phyloP scores from a whole-genome alignment of 2,113 vertebrate genomes.

The Pardalotus punctatus region DNA sequence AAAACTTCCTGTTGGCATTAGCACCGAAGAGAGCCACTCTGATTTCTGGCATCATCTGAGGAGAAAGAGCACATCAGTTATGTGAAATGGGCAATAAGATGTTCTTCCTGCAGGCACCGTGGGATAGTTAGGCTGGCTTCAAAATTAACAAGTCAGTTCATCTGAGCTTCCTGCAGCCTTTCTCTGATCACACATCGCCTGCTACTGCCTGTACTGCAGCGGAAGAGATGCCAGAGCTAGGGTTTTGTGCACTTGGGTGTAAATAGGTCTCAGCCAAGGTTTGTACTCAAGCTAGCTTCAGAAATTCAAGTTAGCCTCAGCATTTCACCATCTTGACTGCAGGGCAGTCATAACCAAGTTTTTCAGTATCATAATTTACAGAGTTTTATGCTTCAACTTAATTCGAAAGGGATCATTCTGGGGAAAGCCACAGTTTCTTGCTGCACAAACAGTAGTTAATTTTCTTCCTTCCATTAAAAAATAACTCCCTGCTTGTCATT shows the following conservation, averaged over 20 bases:
- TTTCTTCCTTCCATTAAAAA: neutral
- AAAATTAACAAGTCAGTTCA: neutral
- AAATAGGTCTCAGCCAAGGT: neutral
- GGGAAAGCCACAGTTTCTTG: neutral
- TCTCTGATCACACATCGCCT: neutral
- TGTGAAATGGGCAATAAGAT: neutral
- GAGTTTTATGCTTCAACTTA: neutral
- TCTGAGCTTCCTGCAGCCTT: neutral
- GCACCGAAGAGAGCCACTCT: conserved; percentile 87
- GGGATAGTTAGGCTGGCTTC: neutral
- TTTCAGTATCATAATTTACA: neutral
- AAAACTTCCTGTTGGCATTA: conserved; percentile 92
- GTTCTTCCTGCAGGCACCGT: neutral
- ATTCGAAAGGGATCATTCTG: neutral
- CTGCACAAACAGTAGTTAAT: neutral
- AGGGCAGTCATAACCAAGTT: neutral
- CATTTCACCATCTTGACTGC: neutral
- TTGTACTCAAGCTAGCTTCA: neutral
- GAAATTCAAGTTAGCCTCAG: neutral
- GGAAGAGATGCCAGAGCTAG: neutral
- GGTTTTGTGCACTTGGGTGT: neutral
- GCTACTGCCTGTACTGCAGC: neutral
- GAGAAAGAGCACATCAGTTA: neutral
- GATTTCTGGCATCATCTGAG: conserved; percentile 97
- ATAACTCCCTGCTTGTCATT: neutral